A percentile compares a stretch with the other conserved stretches of the same genome.
phyloP scores from a whole-genome alignment of 2,113 vertebrate species.

The Acinonyx jubatus region DNA sequence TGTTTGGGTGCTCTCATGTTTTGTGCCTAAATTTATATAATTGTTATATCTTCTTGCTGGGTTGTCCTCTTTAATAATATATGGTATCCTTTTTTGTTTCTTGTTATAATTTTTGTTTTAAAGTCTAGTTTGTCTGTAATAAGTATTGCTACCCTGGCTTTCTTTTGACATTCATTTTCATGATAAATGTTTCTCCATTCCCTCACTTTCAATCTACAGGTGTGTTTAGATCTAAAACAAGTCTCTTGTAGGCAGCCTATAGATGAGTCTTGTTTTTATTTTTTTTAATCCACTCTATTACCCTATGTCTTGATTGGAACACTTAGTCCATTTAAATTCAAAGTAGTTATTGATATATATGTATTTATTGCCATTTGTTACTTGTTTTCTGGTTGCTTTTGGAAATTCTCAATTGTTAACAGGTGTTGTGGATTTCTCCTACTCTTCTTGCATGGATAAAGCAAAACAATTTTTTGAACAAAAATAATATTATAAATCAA shows the following conservation, averaged over 20 bases:
- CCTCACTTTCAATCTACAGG: neutral
- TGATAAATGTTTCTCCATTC: neutral
- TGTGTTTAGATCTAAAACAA: neutral
- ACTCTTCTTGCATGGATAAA: neutral
- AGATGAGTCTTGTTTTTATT: neutral
- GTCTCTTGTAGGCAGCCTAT: neutral
- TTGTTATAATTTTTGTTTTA: neutral
- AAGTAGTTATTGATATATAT: neutral
- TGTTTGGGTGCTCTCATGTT: neutral
- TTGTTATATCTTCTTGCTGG: neutral
- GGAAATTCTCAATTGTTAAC: neutral
- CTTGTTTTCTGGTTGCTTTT: neutral
- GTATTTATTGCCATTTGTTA: neutral
- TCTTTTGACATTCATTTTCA: neutral
- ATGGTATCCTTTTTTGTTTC: neutral
- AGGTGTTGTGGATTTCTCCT: neutral
- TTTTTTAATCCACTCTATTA: neutral
- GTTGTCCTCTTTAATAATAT: neutral
- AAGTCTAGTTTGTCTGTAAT: neutral
- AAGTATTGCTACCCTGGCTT: neutral
- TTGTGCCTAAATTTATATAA: neutral
- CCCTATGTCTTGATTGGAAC: neutral
- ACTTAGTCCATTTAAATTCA: neutral
- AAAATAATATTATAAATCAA: neutral
- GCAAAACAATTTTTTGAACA: neutral